phyloP scores from a whole-genome alignment of 2,888 invertebrate genomes.

The Metopia argyrocephala region DNA sequence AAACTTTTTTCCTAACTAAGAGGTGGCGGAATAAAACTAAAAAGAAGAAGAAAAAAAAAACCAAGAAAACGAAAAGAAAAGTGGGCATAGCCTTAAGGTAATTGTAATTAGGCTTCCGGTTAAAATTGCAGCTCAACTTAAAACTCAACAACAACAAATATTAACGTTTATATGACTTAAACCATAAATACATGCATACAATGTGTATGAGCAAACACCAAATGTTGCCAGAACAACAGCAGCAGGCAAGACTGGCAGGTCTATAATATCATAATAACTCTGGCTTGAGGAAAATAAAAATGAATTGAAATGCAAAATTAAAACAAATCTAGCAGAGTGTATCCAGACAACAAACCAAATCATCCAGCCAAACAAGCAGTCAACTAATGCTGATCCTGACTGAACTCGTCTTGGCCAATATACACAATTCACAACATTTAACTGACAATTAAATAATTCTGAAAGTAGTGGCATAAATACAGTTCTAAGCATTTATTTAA shows the following conservation, averaged over 20 bases:
- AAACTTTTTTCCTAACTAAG: not conserved
- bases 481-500: conserved; percentile 54
- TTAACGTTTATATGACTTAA: too few species aligned
- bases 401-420: not conserved
- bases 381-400: conserved; percentile 17
- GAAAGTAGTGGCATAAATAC: conserved; percentile 55
- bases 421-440: conserved; percentile 44
- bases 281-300: conserved; percentile 51
- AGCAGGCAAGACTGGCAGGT: conserved; percentile 49
- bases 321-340: conserved; percentile 27
- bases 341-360: conserved; percentile 11
- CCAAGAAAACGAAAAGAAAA: conserved; percentile 21
- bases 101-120: conserved; percentile 68
- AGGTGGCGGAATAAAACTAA: too few species aligned
- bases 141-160: too few species aligned
- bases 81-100: conserved; percentile 64
- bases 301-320: conserved; percentile 49
- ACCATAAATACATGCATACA: too few species aligned
- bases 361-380: not conserved
- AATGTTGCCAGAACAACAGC: conserved; percentile 38
- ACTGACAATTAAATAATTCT: conserved; percentile 63
- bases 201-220: conserved; percentile 14
- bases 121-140: conserved; percentile 43
- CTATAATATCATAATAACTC: conserved; percentile 61
- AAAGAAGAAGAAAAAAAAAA: not conserved